Conservation (phyloP, 1,140 invertebrate genomes). For the Plodia interpunctella region DNA sequence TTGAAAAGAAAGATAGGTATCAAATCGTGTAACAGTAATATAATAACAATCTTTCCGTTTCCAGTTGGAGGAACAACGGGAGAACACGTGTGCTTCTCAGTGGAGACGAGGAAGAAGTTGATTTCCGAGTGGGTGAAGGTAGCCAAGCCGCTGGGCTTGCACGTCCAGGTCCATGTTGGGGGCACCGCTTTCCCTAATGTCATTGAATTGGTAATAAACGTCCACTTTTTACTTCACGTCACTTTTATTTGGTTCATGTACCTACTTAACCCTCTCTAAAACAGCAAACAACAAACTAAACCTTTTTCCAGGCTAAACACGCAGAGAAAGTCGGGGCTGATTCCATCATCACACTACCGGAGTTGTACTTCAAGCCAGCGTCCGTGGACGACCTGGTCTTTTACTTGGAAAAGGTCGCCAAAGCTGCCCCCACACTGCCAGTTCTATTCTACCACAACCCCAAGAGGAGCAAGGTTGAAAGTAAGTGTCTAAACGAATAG, state of each 20-base stretch:
- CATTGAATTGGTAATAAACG: conserved; percentile 83
- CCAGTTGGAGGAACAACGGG: conserved; percentile 88
- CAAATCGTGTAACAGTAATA: too few species aligned
- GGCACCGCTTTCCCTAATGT: conserved; percentile 84
- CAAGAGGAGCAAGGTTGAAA: conserved; percentile 81
- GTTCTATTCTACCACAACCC: conserved; percentile 92
- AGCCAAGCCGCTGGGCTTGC: conserved; percentile 76
- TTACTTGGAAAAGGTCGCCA: conserved; percentile 83
- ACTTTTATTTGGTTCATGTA: too few species aligned
- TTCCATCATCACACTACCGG: conserved; percentile 86
- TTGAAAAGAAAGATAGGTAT: too few species aligned
- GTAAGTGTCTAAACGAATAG: conserved; percentile 73
- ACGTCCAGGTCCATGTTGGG: conserved; percentile 88
- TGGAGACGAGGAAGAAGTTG: conserved; percentile 83
- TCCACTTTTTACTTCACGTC: too few species aligned
- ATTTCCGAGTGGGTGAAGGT: conserved; percentile 83
- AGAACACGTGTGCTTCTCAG: conserved; percentile 85
- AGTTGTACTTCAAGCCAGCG: conserved; percentile 86
- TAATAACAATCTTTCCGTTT: conserved; percentile 11
- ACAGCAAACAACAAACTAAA: background rate
- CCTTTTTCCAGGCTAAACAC: conserved; percentile 81
- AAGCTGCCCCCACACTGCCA: conserved; percentile 85
- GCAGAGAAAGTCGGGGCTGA: conserved; percentile 82
- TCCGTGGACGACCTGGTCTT: conserved; percentile 80
- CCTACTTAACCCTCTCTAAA: too few species aligned